phyloP scores from a whole-genome alignment of 2,797 vertebrate genomes.

The Onychomys torridus region DNA sequence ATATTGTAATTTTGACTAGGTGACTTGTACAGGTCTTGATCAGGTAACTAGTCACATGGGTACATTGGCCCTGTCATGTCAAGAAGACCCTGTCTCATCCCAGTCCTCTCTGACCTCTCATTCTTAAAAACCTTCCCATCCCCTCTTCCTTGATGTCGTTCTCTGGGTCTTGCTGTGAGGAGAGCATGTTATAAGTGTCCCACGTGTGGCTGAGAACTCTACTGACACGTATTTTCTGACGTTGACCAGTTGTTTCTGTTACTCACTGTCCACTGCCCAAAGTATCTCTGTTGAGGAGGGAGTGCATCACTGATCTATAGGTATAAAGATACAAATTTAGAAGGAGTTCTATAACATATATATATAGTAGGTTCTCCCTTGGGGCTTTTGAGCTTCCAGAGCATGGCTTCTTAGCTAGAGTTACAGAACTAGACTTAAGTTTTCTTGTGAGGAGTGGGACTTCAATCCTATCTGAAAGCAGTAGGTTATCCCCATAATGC shows the following conservation, averaged over 20 bases:
- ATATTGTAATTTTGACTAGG: background rate
- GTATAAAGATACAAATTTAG: background rate
- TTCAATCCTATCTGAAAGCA: no score
- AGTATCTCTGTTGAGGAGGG: background rate
- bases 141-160: background rate
- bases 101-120: background rate
- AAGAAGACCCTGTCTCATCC: background rate
- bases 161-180: background rate
- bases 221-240: background rate
- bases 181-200: no score
- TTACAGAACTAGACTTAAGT: background rate
- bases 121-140: background rate
- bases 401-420: background rate
- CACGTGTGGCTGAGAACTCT: no score
- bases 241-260: background rate
- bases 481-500: no score
- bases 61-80: no score
- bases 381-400: no score
- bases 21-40: background rate
- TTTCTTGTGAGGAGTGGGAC: no score
- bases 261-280: background rate
- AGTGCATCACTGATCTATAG: background rate
- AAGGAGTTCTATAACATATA: background rate
- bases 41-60: background rate
- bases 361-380: no score